Base-by-base conservation (phyloP, 2,797 vertebrate species). In the Simalia tracyae region DNA sequence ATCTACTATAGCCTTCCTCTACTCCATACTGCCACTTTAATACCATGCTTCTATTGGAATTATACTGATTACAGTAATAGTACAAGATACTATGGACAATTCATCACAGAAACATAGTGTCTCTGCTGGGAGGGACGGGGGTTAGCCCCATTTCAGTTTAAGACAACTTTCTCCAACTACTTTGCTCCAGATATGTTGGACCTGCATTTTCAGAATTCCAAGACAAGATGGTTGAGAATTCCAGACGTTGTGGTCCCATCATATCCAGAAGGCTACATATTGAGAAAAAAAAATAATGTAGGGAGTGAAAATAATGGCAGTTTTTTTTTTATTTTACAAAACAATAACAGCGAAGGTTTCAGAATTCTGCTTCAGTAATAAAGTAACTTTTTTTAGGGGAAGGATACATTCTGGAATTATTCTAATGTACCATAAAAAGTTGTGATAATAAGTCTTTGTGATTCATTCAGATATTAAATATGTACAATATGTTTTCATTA, bases 381-480 rank as follows among this genome's bases (percentile, higher is more conserved):
- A 59, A 54, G 9, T 11, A 17, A 5, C 10, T 8, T n/a, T 64
- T 28, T 28, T 46, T 15, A 50, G 60, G 68, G 86, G 91, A 57
- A 90, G 57, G 12, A 3, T 56, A 72, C 61, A 68, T 87, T 89
- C 84, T 42, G 31, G 3, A 90, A 9, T 1, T 24, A 31, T 66
- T 12, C 76, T 68, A 86, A 68, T 84, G 46, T 2, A 4, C 15
- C 72, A 8, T 46, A 50, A 76, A 26, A 36, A 84, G 66, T 28
- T 57, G 26, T 22, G 93, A 26, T 0, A 91, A 56, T 59, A 59
- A 92, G 3, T 1, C 61, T 66, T 1, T 46, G 26, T 72, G 86
- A 68, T 91, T 94, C 36, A 92, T 93, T 84, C 0, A 61, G 60
- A 92, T 92, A 31, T 26, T 31, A 87, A 89, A 86, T 12, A 28